A percentile compares a stretch with the other conserved stretches of the same genome.
Evolutionary conservation across 1,140 invertebrate genomes (phyloP).

Genomic region (Agrypnia vestita): DNA sequence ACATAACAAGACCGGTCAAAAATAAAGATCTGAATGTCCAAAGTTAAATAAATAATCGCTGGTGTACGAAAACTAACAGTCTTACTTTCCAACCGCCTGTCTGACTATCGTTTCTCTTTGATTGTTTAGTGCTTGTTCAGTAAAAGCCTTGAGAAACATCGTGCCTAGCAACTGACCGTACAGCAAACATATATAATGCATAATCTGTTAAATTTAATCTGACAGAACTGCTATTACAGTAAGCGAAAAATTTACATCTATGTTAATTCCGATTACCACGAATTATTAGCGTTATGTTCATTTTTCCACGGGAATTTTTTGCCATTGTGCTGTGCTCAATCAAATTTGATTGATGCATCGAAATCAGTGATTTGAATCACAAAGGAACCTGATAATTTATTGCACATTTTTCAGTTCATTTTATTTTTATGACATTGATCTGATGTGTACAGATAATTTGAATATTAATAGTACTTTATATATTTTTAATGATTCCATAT

Average conservation of each 20-base stretch:
- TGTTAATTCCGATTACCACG: slow-evolving; percentile 2
- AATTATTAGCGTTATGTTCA: background rate
- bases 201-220: background rate
- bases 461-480: too few species aligned
- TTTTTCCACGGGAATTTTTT: background rate
- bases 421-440: too few species aligned
- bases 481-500: too few species aligned
- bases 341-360: background rate
- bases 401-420: too few species aligned
- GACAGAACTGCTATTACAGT: background rate
- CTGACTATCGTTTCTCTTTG: slow-evolving; percentile 21
- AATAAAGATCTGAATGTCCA: background rate
- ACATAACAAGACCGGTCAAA: too few species aligned
- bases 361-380: slow-evolving; percentile 16
- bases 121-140: slow-evolving; percentile 7
- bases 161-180: slow-evolving; percentile 12
- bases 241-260: slow-evolving; percentile 1
- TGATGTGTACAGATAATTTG: too few species aligned
- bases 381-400: background rate
- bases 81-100: background rate
- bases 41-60: background rate
- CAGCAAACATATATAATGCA: background rate
- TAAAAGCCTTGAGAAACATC: slow-evolving; percentile 25
- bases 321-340: background rate
- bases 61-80: background rate